Base-by-base conservation (phyloP, 2,797 vertebrate genomes). In the Pogoniulus pusillus region DNA sequence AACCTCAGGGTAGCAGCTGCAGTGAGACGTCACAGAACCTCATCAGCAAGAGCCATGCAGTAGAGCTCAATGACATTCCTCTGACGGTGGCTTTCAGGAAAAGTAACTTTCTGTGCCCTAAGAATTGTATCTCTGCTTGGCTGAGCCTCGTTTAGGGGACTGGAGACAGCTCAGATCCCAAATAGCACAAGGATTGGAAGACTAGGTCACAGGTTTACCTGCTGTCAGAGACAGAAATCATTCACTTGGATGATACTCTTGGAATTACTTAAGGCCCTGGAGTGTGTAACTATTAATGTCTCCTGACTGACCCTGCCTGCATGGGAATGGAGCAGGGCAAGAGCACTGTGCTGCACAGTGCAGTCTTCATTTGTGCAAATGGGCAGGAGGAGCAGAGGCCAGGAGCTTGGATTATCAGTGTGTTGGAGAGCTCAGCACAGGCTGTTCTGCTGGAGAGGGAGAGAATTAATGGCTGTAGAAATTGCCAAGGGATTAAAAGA, bases 401-500 rank as follows among this genome's bases (percentile, higher is more conserved):
- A 18, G 78, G 69, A 64, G 65, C 65, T 53, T 60, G 88, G 75
- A 41, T 51, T 82, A 82, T 71, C 2, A 3, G 37, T 35, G 1
- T 27, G 37, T 72, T 82, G 75, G 69, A 86, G 83, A 88, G 64
- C 64, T 88, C 81, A 47, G 62, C 51, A 74, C 88, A 82, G 86
- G 26, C 84, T 93, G 84, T 66, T 93, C 81, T 74, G 60, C 60
- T 63, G 86, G 51, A 74, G 45, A n/a, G 35, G 32, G 57, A 91
- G 75, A 78, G 77, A 83, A 81, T 84, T 85, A 86, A 22, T 18
- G 81, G 49, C 74, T 59, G 35, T 72, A 59, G 80, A 87, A 91
- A 79, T 37, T 68, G 23, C 83, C 53, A 29, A 49, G 60, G 74
- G 69, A 90, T 95, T 90, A 45, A 78, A 90, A 78, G 85, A 59